These are phyloP conservation scores for Dromiciops gliroides DNA, from an alignment of 2,113 vertebrate genomes.

Conservation along the genomic window DNA sequence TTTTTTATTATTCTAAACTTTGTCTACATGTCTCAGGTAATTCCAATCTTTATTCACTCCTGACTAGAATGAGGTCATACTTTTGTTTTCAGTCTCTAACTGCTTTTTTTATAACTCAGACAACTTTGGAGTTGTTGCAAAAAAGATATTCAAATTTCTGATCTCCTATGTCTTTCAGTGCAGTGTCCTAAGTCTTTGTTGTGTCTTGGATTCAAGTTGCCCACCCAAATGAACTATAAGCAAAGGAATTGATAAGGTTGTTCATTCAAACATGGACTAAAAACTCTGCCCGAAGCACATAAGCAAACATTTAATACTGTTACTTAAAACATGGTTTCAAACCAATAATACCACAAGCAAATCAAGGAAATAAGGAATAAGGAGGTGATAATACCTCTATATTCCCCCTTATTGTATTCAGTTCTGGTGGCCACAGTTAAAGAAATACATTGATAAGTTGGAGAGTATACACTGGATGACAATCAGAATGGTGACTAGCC, in stretches of 20 bases:
- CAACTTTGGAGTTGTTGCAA: not conserved
- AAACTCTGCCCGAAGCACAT: slow-evolving; percentile 29
- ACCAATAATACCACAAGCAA: not conserved
- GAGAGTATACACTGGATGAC: too few species aligned
- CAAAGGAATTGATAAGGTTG: not conserved
- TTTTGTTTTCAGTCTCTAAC: not conserved
- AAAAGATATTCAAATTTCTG: not conserved
- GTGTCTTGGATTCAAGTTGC: not conserved
- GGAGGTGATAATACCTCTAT: too few species aligned
- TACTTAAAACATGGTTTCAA: slow-evolving; percentile 12
- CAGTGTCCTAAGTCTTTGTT: not conserved
- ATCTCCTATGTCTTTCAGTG: not conserved
- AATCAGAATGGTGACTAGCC: too few species aligned
- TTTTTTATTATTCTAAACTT: not conserved
- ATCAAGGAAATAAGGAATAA: slow-evolving; percentile 1
- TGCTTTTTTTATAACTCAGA: not conserved
- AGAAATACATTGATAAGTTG: too few species aligned
- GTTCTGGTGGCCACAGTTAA: too few species aligned
- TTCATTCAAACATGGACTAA: not conserved
- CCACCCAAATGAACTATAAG: slow-evolving; percentile 20
- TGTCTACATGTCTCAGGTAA: not conserved
- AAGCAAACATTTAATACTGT: not conserved
- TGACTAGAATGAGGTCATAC: not conserved
- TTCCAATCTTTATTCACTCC: not conserved
- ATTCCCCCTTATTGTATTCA: too few species aligned